Evolutionary conservation across 2,888 invertebrate genomes (phyloP).

Genomic region (Tachystola acroxantha): DNA sequence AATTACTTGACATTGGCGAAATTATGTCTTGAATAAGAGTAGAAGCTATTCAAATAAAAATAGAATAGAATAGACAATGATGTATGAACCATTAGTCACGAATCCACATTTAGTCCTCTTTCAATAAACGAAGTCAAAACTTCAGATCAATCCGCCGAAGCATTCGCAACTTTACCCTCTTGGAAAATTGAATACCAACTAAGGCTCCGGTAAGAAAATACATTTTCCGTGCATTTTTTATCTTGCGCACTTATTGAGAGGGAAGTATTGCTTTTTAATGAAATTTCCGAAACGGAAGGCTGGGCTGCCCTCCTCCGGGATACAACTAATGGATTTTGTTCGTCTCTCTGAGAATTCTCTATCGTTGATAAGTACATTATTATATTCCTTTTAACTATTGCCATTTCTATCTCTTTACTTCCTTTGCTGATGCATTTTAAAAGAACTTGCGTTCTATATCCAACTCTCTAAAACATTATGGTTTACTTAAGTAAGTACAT

Average conservation of each 20-base stretch:
- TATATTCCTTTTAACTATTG: conserved; percentile 25
- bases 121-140: neutral
- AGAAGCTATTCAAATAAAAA: too few relatives aligned
- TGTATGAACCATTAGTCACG: too few relatives aligned
- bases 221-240: conserved; percentile 38
- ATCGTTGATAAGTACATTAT: conserved; percentile 35
- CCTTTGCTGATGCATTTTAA: too few relatives aligned
- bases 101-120: too few relatives aligned
- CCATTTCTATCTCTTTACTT: conserved; percentile 3
- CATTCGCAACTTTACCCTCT: neutral
- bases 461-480: too few relatives aligned
- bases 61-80: too few relatives aligned
- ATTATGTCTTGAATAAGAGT: too few relatives aligned
- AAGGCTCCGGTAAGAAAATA: conserved; percentile 24
- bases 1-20: too few relatives aligned
- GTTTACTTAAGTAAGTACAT: too few relatives aligned
- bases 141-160: conserved; percentile 4
- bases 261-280: conserved; percentile 67
- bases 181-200: conserved; percentile 3
- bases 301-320: conserved; percentile 47
- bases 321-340: conserved; percentile 65
- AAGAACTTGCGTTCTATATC: too few relatives aligned
- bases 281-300: conserved; percentile 71
- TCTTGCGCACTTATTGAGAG: conserved; percentile 46
- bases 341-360: conserved; percentile 45